Conservation (phyloP, 2,113 vertebrate species). For the Gasterosteus nipponicus region DNA sequence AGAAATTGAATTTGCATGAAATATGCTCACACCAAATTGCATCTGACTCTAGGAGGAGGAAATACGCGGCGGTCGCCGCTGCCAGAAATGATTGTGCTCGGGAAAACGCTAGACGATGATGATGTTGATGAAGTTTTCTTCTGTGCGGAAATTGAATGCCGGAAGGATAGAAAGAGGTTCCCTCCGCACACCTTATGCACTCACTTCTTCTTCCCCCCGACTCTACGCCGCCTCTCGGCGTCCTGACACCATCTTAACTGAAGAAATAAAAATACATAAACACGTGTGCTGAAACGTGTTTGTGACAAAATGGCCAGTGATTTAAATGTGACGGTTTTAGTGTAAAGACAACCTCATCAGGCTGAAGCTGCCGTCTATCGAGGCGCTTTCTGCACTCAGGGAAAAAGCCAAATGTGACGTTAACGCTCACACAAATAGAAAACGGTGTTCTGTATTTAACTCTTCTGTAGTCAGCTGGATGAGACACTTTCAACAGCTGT, state of each 20-base stretch:
- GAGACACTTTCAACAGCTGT: slow-evolving; percentile 40
- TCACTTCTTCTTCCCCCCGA: slow-evolving; percentile 38
- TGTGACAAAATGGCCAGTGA: slow-evolving; percentile 37
- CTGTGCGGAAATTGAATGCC: slow-evolving; percentile 76
- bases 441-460: slow-evolving; percentile 20
- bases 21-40: slow-evolving; percentile 83
- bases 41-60: slow-evolving; percentile 82
- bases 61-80: slow-evolving; percentile 76
- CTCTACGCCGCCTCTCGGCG: slow-evolving; percentile 34
- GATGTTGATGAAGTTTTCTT: slow-evolving; percentile 81
- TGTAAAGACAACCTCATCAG: slow-evolving; percentile 7
- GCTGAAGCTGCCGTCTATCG: slow-evolving; percentile 21
- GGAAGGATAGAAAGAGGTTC: slow-evolving; percentile 65
- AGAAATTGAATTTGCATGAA: slow-evolving; percentile 87
- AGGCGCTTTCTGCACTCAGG: background rate
- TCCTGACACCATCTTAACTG: slow-evolving; percentile 34
- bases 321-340: slow-evolving; percentile 36
- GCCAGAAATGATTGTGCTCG: slow-evolving; percentile 79
- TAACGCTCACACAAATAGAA: slow-evolving; percentile 49
- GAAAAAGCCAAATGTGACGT: slow-evolving; percentile 44
- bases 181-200: slow-evolving; percentile 56
- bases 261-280: slow-evolving; percentile 46
- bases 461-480: slow-evolving; percentile 35
- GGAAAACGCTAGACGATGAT: slow-evolving; percentile 75
- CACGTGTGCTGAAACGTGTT: slow-evolving; percentile 41